Base-by-base conservation (phyloP, 2,888 invertebrate genomes). In the Sericinus montela region DNA sequence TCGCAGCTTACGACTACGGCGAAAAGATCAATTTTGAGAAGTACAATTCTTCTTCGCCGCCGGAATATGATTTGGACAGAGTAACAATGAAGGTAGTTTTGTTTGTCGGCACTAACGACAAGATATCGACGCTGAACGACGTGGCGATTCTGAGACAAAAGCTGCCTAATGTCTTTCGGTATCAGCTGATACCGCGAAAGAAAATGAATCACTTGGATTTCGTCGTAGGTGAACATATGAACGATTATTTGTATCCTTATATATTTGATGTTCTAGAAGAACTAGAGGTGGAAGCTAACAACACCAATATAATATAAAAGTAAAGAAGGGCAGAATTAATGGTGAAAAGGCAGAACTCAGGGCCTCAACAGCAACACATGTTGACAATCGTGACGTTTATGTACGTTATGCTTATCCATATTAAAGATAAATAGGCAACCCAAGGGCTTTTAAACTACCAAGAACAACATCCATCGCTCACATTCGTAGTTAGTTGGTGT, bases 191-290 rank as follows among this genome's bases (percentile, higher is more conserved):
- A 6, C 51, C 57, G 0, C 49, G 53, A 4, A 40, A 51, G 0
- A 28, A 45, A 9, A 58, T 61, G 48, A 67, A 63, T 19, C 72
- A 74, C 37, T 15, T 54, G 1, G 67, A 71, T 36, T 65, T 61
- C 29, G 36, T 63, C 6, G 62, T 58, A 55, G 72, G 67, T 1
- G 35, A 48, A 25, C 48, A 57, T 16, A 60, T 64, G 57, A 23
- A 51, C 3, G 16, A 32, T 1, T 58, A 63, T 47, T 40, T 69
- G 14, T 65, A 54, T 29, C 62, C 60, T 0, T 49, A 59, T 32
- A 54, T 70, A 54, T 53, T 65, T 19, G 42, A 62, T 23, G 36
- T 62, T 51, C 38, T 57, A 58, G 7, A 41, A 23, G 0, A 52
- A n/a, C n/a, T n/a, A n/a, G 30, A 23, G 6, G 23, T 23, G 4